Evolutionary conservation across 30 jellyfish, hydroid and myxozoan species (phyloP), one percentile per base, ranked within the genome.

Genomic region (Pelagia noctiluca): DNA sequence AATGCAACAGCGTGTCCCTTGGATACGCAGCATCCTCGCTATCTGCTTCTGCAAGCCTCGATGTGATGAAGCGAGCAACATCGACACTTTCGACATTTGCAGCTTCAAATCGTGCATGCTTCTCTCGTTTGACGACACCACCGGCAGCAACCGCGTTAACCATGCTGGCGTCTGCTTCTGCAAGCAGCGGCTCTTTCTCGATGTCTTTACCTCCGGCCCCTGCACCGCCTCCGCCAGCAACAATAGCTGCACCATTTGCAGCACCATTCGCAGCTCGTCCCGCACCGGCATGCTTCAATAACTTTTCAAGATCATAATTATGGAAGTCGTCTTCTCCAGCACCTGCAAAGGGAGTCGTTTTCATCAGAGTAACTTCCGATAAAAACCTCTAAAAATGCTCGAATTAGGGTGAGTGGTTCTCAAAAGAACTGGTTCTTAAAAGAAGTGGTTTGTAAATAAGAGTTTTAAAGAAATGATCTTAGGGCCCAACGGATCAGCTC

Each of bases 301-400:
- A 91, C 47, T 85, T 95, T 88, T 95, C 99, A 36, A 95, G 82
- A 63, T 95, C 99, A 63, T 84, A 95, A 54, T 95, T 95, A 68
- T 73, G 84, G 90, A 83, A 95, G 65, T 95, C 99, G 46, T 95
- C 99, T 84, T 95, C 99, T 36, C 99, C 99, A 47, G 99, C 99
- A 38, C 99, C 99, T 95, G 35, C 0, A 32, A 33, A 37, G 52
- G 30, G 18, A 67, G n/a, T n/a, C n/a, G n/a, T n/a, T n/a, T n/a
- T n/a, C n/a, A n/a, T n/a, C n/a, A n/a, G n/a, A n/a, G n/a, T n/a
- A n/a, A n/a, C n/a, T n/a, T n/a, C n/a, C n/a, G n/a, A n/a, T n/a
- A n/a, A n/a, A n/a, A n/a, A n/a, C n/a, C n/a, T n/a, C n/a, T n/a
- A n/a, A n/a, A n/a, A n/a, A n/a, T n/a, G n/a, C n/a, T n/a, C n/a